Conservation (phyloP, 2,113 vertebrate genomes). For the Lutjanus erythropterus region DNA sequence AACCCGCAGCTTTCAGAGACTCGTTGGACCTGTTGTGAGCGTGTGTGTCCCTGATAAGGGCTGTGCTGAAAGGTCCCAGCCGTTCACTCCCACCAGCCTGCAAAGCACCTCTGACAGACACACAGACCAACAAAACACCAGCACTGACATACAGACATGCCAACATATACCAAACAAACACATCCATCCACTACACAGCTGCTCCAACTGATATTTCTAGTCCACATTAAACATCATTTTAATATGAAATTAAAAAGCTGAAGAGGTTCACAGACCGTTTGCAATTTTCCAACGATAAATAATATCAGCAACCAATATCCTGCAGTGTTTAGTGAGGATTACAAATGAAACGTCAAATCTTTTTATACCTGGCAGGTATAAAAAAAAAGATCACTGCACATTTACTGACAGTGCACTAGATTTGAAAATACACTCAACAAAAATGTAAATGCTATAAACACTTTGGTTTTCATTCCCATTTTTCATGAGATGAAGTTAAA, state of each 20-base stretch:
- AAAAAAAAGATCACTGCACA: background rate
- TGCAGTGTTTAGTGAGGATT: conserved; percentile 6
- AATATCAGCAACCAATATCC: background rate
- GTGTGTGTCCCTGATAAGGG: conserved; percentile 57
- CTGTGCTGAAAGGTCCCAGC: conserved; percentile 52
- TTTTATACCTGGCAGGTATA: background rate
- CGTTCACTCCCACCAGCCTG: conserved; percentile 38
- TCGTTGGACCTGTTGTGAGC: conserved; percentile 30
- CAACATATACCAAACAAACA: conserved; percentile 18
- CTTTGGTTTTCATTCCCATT: too few species aligned
- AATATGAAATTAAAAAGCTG: conserved; percentile 12
- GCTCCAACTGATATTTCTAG: background rate
- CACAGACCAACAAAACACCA: background rate
- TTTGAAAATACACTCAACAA: conserved; percentile 4
- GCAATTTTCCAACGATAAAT: background rate
- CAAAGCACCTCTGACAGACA: conserved; percentile 36
- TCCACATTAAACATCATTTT: conserved; percentile 5
- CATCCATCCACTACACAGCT: conserved; percentile 5
- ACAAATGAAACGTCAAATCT: conserved; percentile 4
- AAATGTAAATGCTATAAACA: too few species aligned
- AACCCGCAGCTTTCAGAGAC: conserved; percentile 10
- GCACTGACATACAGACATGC: background rate
- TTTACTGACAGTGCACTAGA: background rate
- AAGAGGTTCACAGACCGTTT: conserved; percentile 31
- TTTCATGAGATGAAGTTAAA: too few species aligned